Percentiles rank a stretch among this genome's conserved stretches.
Evolutionary conservation across 92 coral and sea anemone species (phyloP).

Genomic region (Phenganax stokvisi): DNA sequence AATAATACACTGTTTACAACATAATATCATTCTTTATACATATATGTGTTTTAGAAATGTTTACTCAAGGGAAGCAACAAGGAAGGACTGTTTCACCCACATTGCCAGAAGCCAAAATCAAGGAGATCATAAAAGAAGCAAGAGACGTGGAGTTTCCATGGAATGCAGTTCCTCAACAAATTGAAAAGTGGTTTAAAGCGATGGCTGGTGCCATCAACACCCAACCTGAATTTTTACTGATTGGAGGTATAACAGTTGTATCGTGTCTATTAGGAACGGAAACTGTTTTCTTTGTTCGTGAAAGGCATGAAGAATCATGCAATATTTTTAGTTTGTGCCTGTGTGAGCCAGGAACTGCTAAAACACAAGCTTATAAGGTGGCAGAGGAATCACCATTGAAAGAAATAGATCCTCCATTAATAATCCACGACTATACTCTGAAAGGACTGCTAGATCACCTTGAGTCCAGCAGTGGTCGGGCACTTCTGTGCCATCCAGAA

Average conservation of each 20-base stretch:
- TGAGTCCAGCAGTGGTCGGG: conserved; percentile 9
- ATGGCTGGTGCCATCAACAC: conserved; percentile 28
- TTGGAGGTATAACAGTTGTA: conserved; percentile 22
- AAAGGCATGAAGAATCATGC: conserved; percentile 1
- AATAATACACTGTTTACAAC: too few species aligned
- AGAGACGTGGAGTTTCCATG: conserved; percentile 25
- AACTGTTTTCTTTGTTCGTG: background rate
- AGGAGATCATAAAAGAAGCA: conserved; percentile 5
- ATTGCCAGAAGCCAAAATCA: background rate
- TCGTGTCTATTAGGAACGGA: conserved; percentile 29
- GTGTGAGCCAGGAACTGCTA: conserved; percentile 3
- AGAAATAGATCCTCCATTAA: background rate
- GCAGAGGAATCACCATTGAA: conserved; percentile 21
- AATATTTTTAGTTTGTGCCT: conserved; percentile 2
- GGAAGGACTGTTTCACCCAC: background rate
- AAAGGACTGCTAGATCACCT: conserved; percentile 12
- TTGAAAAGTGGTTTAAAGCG: conserved; percentile 13
- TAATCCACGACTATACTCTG: conserved; percentile 11
- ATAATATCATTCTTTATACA: too few species aligned
- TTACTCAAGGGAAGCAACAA: background rate
- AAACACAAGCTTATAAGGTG: conserved; percentile 22
- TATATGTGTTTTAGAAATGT: background rate
- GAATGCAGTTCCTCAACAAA: conserved; percentile 22
- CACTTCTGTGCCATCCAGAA: conserved; percentile 20
- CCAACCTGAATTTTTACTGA: conserved; percentile 16